Conservation (phyloP, 2,888 invertebrate genomes). For the Callimorpha dominula region DNA sequence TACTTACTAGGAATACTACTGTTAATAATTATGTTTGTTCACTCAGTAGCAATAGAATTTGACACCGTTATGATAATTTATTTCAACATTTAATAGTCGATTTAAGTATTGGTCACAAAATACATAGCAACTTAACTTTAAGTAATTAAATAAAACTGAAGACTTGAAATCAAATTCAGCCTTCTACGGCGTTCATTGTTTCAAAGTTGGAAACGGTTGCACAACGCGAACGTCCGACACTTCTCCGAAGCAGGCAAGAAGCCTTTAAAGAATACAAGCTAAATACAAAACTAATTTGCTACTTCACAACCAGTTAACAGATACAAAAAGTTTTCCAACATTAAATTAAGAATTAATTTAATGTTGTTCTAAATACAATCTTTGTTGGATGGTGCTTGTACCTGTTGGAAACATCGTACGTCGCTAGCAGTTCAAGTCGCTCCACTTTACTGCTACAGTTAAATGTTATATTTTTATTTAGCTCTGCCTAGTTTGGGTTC, state of each 20-base stretch:
- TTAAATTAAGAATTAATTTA: neutral
- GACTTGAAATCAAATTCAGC: neutral
- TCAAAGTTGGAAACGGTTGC: neutral
- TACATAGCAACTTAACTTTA: neutral
- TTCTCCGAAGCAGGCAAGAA: neutral
- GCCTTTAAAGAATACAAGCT: slow-evolving; percentile 1
- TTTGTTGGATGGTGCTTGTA: neutral
- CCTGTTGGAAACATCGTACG: too few species aligned
- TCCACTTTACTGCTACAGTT: too few species aligned
- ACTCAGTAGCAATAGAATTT: too few species aligned
- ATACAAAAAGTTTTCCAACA: slow-evolving; percentile 6
- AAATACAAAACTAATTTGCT: slow-evolving; percentile 16
- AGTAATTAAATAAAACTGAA: neutral
- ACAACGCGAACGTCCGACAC: neutral
- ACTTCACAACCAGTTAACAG: slow-evolving; percentile 13
- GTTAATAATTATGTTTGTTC: too few species aligned
- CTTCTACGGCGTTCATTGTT: neutral
- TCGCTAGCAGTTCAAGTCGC: too few species aligned
- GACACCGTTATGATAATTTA: too few species aligned
- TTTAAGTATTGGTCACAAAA: too few species aligned
- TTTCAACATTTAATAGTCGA: too few species aligned
- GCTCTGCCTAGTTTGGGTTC: too few species aligned
- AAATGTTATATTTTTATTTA: too few species aligned
- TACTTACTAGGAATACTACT: too few species aligned
- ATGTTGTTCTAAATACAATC: slow-evolving; percentile 2